Evolutionary conservation across 37 sponge, comb jelly and placozoan genomes (phyloP), one percentile per base, ranked within the genome.

Genomic region (Spongilla lacustris): DNA sequence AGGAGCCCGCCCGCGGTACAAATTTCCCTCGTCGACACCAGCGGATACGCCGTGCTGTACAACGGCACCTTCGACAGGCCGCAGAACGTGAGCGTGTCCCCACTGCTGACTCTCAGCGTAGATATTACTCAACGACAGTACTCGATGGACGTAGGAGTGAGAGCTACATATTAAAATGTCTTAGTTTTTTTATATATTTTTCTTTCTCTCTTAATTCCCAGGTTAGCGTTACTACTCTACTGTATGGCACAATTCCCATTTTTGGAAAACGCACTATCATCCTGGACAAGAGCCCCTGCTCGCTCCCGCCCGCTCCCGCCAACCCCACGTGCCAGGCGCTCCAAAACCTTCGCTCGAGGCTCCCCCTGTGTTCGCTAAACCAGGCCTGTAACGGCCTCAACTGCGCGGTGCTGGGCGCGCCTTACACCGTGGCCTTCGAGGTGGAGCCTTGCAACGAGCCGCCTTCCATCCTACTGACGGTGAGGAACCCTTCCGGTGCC

Each of bases 251-350:
- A 4, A 26, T 74, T 0, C 66, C 68, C 10, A 58, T 87, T 36
- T 14, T 87, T 28, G 82, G 75, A 2, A 74, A 27, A 9, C 81
- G 74, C 46, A 73, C 74, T 29, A 73, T 87, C 68, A 75, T 87
- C 73, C 81, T 87, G 75, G 87, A 87, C 75, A 50, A 46, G 46
- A 67, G 82, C 74, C 2, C 34, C 67, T 87, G 87, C 66, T 58
- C 58, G 12, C 58, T 58, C 58, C 58, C 58, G 21, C 58, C 58
- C 58, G n/a, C n/a, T n/a, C n/a, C n/a, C n/a, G 58, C 58, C 58
- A 58, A 58, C 21, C 58, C 58, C 58, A 58, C 58, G 58, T 58
- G 58, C 58, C 58, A 58, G 58, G 58, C 58, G 58, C 58, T 58
- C 58, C 58, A 58, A 14, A 58, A 58, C 58, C 58, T 58, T 17